Evolutionary conservation across 2,113 vertebrate species (phyloP).

Genomic region (Lagenorhynchus albirostris): DNA sequence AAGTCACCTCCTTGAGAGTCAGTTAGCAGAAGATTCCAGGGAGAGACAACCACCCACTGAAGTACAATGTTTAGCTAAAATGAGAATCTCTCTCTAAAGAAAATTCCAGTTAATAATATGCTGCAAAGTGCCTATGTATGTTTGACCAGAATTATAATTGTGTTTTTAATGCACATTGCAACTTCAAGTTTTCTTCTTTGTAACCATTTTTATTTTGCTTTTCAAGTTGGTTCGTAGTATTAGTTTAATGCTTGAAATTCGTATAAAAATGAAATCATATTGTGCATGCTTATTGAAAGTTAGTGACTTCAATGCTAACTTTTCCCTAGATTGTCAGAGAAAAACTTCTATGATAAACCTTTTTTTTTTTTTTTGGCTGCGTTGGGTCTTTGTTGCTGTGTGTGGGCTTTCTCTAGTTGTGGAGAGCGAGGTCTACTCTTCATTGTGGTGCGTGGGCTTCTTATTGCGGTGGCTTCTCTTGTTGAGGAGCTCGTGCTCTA

Average conservation of each 20-base stretch:
- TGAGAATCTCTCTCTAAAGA: slow-evolving; percentile 46
- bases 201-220: not conserved
- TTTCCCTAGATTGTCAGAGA: not conserved
- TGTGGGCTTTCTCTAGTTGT: no score
- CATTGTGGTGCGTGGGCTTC: no score
- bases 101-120: not conserved
- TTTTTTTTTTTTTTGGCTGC: no score
- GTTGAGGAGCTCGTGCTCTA: no score
- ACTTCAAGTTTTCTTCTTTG: not conserved
- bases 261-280: not conserved
- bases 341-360: no score
- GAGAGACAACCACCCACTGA: not conserved
- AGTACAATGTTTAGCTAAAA: slow-evolving; percentile 31
- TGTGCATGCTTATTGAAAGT: not conserved
- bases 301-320: not conserved
- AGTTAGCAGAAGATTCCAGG: slow-evolving; percentile 31
- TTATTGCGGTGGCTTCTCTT: no score
- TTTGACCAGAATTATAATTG: not conserved
- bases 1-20: not conserved
- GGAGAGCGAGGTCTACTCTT: no score
- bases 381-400: no score
- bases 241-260: not conserved
- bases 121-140: slow-evolving; percentile 34
- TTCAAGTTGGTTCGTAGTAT: not conserved
- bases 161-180: not conserved